These are phyloP conservation scores for Agrilus planipennis DNA, from an alignment of 1,140 invertebrate species.

Conservation along the genomic window DNA sequence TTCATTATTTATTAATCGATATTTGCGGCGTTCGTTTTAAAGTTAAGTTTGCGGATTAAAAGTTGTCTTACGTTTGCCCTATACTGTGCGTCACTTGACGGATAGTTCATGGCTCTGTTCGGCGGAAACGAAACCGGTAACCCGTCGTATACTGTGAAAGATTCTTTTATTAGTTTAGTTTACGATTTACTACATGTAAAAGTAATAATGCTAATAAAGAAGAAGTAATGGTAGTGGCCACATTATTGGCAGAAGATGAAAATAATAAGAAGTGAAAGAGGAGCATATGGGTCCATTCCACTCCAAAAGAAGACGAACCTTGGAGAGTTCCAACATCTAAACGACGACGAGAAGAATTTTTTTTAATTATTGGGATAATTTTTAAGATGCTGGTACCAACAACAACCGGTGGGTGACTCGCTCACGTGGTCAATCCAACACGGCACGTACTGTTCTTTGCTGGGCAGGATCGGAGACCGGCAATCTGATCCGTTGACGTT, in stretches of 20 bases:
- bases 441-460: too few species aligned
- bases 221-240: constrained; percentile 1
- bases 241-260: constrained; percentile 2
- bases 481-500: too few species aligned
- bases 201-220: background rate
- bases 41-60: background rate
- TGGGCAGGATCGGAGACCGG: too few species aligned
- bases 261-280: background rate
- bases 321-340: background rate
- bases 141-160: background rate
- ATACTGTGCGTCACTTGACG: background rate
- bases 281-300: background rate
- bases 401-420: too few species aligned
- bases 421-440: too few species aligned
- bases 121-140: background rate
- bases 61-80: background rate
- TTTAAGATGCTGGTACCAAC: too few species aligned
- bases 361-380: too few species aligned
- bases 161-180: background rate
- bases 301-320: background rate
- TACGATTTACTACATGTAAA: background rate
- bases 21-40: background rate
- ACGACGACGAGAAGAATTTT: too few species aligned
- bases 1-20: too few species aligned
- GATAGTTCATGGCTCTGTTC: background rate